A percentile compares a stretch with the other conserved stretches of the same genome.
phyloP scores from a whole-genome alignment of 1,140 invertebrate species.

The Latrodectus geometricus region DNA sequence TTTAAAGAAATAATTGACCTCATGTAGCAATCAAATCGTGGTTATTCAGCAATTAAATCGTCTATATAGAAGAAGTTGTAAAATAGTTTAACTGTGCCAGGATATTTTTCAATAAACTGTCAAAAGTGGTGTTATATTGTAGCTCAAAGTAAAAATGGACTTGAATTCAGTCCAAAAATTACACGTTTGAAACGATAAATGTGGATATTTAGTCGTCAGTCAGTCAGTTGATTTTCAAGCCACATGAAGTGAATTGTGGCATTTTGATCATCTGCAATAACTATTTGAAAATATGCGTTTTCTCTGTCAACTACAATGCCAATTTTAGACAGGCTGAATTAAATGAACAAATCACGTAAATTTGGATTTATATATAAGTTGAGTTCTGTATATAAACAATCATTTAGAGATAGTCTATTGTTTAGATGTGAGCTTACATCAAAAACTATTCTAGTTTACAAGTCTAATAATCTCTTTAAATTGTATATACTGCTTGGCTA shows the following conservation, averaged over 20 bases:
- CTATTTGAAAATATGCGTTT: not conserved
- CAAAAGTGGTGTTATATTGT: not conserved
- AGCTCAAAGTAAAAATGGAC: conserved; percentile 1
- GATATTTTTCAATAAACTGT: not conserved
- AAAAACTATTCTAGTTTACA: not conserved
- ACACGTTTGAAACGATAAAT: not conserved
- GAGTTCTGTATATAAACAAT: not conserved
- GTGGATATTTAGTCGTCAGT: not conserved
- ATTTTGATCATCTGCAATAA: not conserved
- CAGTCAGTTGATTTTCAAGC: not conserved
- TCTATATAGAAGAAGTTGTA: conserved; percentile 14
- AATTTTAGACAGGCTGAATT: not conserved
- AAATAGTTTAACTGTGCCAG: not conserved
- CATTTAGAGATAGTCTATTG: not conserved
- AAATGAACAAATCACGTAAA: not conserved
- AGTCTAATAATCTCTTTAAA: no score
- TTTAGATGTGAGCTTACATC: not conserved
- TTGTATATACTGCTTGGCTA: no score
- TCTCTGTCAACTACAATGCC: not conserved
- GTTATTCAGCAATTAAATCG: conserved; percentile 14
- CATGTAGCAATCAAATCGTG: no score
- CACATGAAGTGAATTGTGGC: not conserved
- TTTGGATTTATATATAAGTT: conserved; percentile 28
- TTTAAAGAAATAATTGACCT: no score
- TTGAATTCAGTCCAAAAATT: not conserved